These are phyloP conservation scores for Lymantria dispar DNA, from an alignment of 2,888 invertebrate genomes.

Conservation along the genomic window DNA sequence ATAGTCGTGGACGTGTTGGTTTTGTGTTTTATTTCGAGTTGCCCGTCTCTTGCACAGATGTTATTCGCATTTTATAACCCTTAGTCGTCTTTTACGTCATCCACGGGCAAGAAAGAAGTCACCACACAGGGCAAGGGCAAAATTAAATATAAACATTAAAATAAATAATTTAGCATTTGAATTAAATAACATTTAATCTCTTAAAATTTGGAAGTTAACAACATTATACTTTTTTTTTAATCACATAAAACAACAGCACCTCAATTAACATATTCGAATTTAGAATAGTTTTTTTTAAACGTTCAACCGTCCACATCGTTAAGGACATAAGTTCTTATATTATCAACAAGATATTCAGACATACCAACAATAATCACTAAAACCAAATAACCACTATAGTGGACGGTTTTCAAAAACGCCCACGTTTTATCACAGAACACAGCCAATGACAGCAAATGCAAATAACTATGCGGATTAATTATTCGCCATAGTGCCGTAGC, in stretches of 20 bases:
- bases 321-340: slow-evolving; percentile 47
- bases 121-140: too few species aligned
- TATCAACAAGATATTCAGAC: slow-evolving; percentile 86
- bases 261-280: neutral
- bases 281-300: slow-evolving; percentile 11
- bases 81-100: too few species aligned
- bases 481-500: slow-evolving; percentile 90
- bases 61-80: too few species aligned
- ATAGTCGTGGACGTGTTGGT: too few species aligned
- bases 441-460: slow-evolving; percentile 88
- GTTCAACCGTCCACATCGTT: slow-evolving; percentile 41
- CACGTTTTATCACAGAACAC: slow-evolving; percentile 92
- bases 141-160: too few species aligned
- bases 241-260: slow-evolving; percentile 20
- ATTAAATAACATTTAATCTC: slow-evolving; percentile 4
- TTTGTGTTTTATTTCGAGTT: too few species aligned
- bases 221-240: slow-evolving; percentile 10
- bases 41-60: too few species aligned
- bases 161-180: neutral
- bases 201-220: slow-evolving; percentile 21
- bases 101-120: too few species aligned
- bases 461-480: slow-evolving; percentile 89
- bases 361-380: slow-evolving; percentile 85
- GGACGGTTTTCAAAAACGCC: slow-evolving; percentile 87
- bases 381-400: slow-evolving; percentile 87